Conservation (phyloP, 2,113 vertebrate genomes). For the Chauna torquata region DNA sequence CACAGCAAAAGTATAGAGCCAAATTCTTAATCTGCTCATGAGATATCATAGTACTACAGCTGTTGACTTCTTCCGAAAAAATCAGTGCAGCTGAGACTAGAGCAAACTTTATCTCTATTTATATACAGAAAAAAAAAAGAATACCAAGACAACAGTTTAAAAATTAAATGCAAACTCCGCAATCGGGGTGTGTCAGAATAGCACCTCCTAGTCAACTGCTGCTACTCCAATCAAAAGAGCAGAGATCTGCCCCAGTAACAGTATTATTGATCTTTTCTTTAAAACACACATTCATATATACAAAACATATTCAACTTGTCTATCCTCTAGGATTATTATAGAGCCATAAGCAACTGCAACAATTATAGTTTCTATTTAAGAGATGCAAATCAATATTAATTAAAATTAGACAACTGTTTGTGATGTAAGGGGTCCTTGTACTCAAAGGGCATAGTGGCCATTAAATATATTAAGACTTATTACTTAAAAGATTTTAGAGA, state of each 20-base stretch:
- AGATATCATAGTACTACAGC: background rate
- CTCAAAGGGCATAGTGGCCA: slow-evolving; percentile 81
- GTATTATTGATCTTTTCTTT: slow-evolving; percentile 45
- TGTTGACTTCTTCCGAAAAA: background rate
- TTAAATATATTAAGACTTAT: slow-evolving; percentile 88
- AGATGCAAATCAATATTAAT: slow-evolving; percentile 94
- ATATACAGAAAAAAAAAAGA: background rate
- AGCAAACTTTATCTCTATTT: background rate
- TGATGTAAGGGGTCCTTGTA: slow-evolving; percentile 74
- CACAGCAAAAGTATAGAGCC: background rate
- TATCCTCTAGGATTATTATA: slow-evolving; percentile 11
- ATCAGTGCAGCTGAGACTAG: background rate
- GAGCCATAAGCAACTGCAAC: slow-evolving; percentile 50
- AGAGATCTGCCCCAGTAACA: slow-evolving; percentile 26
- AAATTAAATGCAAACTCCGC: background rate
- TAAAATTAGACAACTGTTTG: slow-evolving; percentile 89
- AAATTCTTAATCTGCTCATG: background rate
- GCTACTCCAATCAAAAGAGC: background rate
- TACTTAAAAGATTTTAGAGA: slow-evolving; percentile 83
- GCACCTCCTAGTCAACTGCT: background rate
- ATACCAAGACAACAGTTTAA: background rate
- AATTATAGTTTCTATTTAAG: slow-evolving; percentile 77
- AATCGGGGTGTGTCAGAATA: background rate
- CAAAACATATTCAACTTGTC: background rate
- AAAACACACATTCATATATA: background rate